Evolutionary conservation across 2,113 vertebrate species (phyloP).

Genomic region (Glaucomys volans): DNA sequence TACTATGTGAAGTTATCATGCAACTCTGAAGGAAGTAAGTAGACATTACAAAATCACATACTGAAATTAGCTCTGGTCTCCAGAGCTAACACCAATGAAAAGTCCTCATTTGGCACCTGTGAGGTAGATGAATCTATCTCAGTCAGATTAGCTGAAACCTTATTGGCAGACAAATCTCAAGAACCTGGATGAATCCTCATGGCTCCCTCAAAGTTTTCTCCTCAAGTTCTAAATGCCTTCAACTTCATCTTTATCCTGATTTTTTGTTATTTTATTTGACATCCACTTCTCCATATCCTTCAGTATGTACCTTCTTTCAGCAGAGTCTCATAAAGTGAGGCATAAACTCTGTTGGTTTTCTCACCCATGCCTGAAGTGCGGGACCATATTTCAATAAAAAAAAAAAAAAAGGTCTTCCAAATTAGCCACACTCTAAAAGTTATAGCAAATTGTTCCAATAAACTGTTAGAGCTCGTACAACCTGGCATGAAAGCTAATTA

Average conservation of each 20-base stretch:
- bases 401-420: constrained; percentile 52
- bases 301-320: background rate
- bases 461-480: accelerated
- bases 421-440: constrained; percentile 3
- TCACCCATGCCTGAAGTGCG: constrained; percentile 41
- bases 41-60: background rate
- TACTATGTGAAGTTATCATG: background rate
- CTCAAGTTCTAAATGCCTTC: background rate
- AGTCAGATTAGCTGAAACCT: background rate
- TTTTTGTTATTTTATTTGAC: background rate
- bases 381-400: background rate
- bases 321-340: background rate
- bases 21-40: background rate
- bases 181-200: background rate
- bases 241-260: background rate
- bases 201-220: background rate
- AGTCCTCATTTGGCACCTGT: background rate
- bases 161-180: background rate
- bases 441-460: background rate
- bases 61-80: background rate
- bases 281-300: background rate
- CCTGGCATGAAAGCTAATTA: constrained; percentile 24
- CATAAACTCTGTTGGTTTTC: constrained; percentile 55
- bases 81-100: background rate
- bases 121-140: background rate